Conservation (phyloP, 2,888 invertebrate genomes). For the Melipona bicolor region DNA sequence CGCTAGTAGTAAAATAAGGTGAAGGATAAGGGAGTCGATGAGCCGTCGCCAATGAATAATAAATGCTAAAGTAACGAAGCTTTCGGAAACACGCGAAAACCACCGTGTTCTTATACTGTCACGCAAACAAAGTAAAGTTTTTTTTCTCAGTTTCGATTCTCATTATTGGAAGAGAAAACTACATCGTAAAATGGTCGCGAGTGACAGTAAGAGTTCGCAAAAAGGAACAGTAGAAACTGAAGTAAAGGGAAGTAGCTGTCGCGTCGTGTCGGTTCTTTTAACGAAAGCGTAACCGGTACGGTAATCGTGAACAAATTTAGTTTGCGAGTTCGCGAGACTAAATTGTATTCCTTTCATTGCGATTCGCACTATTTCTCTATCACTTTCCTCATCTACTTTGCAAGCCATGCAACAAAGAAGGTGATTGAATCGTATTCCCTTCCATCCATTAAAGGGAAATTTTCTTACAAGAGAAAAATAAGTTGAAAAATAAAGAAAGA, state of each 20-base stretch:
- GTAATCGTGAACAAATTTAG: constrained; percentile 63
- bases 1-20: not conserved
- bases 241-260: not conserved
- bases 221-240: not conserved
- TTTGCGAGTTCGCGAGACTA: constrained; percentile 32
- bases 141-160: not conserved
- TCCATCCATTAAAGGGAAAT: constrained; percentile 38
- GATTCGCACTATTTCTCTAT: constrained; percentile 22
- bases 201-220: not conserved
- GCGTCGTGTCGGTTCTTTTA: constrained; percentile 16
- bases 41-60: not conserved
- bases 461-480: constrained; percentile 16
- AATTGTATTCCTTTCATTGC: constrained; percentile 32
- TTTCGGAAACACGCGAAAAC: not conserved
- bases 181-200: not conserved
- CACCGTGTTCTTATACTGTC: not conserved
- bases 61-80: constrained; percentile 8
- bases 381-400: constrained; percentile 13
- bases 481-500: not conserved
- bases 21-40: not conserved
- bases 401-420: constrained; percentile 20
- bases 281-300: constrained; percentile 37
- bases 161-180: constrained; percentile 1
- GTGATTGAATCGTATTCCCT: constrained; percentile 27
- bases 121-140: not conserved